Conservation (phyloP, 2,797 vertebrate species). For the Amphiprion clarkii region DNA sequence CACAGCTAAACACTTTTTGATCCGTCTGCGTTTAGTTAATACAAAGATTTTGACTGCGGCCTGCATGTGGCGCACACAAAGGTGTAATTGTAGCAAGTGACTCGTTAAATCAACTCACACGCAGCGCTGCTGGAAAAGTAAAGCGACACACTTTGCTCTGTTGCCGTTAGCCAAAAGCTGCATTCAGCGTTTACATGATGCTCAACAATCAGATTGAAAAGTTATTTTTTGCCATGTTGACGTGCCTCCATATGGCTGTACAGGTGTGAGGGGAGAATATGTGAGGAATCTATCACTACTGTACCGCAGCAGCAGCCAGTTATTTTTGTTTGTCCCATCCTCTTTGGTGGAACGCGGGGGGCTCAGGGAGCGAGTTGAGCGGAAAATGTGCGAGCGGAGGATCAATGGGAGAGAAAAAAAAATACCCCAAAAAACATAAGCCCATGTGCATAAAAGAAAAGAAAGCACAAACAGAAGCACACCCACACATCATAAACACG, state of each 20-base stretch:
- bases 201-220: conserved; percentile 58
- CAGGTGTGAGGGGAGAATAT: conserved; percentile 74
- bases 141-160: conserved; percentile 1
- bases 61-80: not conserved
- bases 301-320: conserved; percentile 51
- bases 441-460: conserved; percentile 62
- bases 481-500: conserved; percentile 53
- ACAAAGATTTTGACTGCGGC: not conserved
- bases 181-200: conserved; percentile 24
- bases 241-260: conserved; percentile 73
- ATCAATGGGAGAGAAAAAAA: conserved; percentile 61
- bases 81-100: not conserved
- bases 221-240: conserved; percentile 70
- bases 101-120: conserved; percentile 9
- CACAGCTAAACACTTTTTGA: conserved; percentile 55
- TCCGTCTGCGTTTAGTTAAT: conserved; percentile 45
- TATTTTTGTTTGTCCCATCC: conserved; percentile 72
- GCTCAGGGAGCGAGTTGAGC: conserved; percentile 48
- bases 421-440: conserved; percentile 33
- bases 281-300: conserved; percentile 71
- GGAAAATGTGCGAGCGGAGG: conserved; percentile 53
- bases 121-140: not conserved
- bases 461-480: conserved; percentile 52
- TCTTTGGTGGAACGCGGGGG: conserved; percentile 61
- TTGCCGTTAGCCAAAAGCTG: conserved; percentile 22